Evolutionary conservation across 1,140 invertebrate genomes (phyloP).

Genomic region (Phthorimaea operculella): DNA sequence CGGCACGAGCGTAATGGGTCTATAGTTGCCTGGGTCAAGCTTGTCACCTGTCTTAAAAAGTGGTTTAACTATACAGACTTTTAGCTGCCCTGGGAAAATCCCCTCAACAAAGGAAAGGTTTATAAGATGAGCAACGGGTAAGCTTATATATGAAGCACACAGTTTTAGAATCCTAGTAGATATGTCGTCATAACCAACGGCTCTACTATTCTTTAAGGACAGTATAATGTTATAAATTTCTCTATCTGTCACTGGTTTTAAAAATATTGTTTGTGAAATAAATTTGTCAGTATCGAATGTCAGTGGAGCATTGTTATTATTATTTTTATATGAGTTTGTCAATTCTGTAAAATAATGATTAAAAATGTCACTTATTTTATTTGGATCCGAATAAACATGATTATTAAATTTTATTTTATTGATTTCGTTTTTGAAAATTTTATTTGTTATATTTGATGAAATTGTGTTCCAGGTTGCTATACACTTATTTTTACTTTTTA

Average conservation of each 20-base stretch:
- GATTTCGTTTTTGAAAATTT: no score
- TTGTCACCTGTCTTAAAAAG: background rate
- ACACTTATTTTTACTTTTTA: no score
- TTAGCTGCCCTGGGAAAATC: background rate
- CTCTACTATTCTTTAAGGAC: slow-evolving; percentile 2
- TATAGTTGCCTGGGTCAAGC: background rate
- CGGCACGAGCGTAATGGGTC: background rate
- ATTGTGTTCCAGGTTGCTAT: no score
- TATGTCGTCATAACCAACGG: slow-evolving; percentile 3
- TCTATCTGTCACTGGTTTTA: background rate
- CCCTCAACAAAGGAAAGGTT: slow-evolving; percentile 1
- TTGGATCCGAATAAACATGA: no score
- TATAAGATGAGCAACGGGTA: background rate
- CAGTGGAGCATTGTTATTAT: no score
- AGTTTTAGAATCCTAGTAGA: background rate
- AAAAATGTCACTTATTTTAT: no score
- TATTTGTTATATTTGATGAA: no score
- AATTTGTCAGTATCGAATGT: no score
- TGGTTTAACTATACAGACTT: background rate
- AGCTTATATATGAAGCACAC: background rate
- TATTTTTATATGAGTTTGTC: no score
- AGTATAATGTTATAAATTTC: slow-evolving; percentile 7
- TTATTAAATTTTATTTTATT: no score
- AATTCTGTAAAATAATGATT: no score
- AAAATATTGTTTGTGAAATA: background rate